Evolutionary conservation across 2,113 vertebrate genomes (phyloP).

Genomic region (Rhabdomys dilectus): DNA sequence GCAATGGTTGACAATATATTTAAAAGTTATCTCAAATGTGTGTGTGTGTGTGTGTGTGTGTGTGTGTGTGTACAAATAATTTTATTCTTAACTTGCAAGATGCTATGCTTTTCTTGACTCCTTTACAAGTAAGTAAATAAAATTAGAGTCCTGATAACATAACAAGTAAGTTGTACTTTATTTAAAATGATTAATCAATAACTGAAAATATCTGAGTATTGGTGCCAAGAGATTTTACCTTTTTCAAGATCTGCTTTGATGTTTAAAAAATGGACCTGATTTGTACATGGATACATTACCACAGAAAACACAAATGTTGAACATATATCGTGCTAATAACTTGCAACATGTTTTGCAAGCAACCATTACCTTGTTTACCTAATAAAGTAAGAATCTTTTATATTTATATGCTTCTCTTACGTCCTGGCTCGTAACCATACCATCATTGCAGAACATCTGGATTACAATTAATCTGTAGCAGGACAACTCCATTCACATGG

Average conservation of each 20-base stretch:
- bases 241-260: background rate
- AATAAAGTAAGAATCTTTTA: constrained; percentile 3
- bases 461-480: constrained; percentile 11
- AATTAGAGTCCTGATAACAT: constrained; percentile 39
- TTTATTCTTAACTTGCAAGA: constrained; percentile 2
- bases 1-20: background rate
- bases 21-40: background rate
- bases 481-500: background rate
- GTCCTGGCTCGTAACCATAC: background rate
- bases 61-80: background rate
- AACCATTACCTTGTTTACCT: background rate
- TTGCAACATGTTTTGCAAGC: background rate
- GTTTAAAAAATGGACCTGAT: constrained; percentile 16
- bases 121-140: constrained; percentile 26
- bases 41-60: background rate
- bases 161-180: background rate
- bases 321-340: background rate
- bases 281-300: background rate
- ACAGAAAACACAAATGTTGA: constrained; percentile 18
- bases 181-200: constrained; percentile 45
- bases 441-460: background rate
- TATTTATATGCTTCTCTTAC: background rate
- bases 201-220: background rate
- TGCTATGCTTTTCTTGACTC: background rate
- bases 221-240: background rate